Evolutionary conservation across 2,113 vertebrate species (phyloP).

Genomic region (Rhea americana): DNA sequence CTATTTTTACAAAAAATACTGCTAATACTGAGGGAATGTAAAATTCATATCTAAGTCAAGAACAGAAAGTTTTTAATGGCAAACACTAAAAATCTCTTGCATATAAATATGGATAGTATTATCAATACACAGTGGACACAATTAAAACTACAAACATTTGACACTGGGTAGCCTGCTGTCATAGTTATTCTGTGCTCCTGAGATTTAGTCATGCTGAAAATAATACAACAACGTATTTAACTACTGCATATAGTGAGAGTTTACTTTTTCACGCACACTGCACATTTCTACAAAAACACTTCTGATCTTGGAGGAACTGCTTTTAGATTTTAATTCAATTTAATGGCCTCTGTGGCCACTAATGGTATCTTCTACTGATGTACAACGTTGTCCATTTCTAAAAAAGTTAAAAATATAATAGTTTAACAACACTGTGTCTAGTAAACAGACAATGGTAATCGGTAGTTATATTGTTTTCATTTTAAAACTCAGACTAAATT

Average conservation of each 20-base stretch:
- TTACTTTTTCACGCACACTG: neutral
- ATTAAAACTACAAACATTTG: constrained; percentile 21
- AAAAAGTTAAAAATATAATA: neutral
- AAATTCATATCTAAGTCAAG: constrained; percentile 7
- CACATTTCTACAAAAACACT: neutral
- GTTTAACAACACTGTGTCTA: neutral
- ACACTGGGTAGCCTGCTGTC: neutral
- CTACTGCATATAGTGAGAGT: neutral
- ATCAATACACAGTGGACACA: constrained; percentile 16
- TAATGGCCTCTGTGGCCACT: neutral
- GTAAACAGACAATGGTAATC: neutral
- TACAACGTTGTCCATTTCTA: neutral
- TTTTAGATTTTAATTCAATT: constrained; percentile 5
- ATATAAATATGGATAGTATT: neutral
- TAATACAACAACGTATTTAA: neutral
- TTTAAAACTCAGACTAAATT: neutral
- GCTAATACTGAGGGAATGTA: neutral
- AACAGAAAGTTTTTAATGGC: neutral
- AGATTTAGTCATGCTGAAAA: neutral
- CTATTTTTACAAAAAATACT: neutral
- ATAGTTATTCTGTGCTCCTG: neutral
- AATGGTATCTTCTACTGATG: neutral
- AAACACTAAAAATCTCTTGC: neutral
- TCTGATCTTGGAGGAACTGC: neutral
- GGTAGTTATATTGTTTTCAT: neutral